phyloP scores from a whole-genome alignment of 2,113 vertebrate species.

The Steatornis caripensis region DNA sequence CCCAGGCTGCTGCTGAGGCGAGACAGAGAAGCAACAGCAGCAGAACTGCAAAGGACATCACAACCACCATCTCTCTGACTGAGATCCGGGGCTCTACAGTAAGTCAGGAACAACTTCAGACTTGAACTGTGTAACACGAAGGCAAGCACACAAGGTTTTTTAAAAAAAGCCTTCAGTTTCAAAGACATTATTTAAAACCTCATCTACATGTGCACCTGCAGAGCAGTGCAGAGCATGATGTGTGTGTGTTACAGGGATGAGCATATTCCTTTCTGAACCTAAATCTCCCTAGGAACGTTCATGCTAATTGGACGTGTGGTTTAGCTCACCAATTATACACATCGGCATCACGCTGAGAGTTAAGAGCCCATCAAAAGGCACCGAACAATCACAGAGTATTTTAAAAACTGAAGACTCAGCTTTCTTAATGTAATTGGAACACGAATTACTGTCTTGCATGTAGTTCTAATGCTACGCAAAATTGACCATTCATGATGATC shows the following conservation, averaged over 20 bases:
- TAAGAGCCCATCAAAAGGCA: background rate
- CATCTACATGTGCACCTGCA: background rate
- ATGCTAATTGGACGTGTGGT: accelerated
- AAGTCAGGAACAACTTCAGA: background rate
- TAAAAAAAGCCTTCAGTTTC: background rate
- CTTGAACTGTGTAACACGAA: accelerated
- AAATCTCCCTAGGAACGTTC: background rate
- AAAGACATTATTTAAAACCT: background rate
- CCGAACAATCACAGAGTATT: background rate
- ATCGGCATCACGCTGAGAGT: background rate
- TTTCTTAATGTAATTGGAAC: background rate
- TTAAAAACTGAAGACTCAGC: background rate
- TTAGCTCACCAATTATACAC: background rate
- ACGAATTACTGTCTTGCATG: background rate
- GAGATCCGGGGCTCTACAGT: background rate
- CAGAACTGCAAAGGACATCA: background rate
- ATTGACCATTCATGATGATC: background rate
- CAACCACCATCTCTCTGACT: background rate
- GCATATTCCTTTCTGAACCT: background rate
- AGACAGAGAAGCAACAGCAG: background rate
- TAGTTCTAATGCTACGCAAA: background rate
- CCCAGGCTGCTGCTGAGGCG: background rate
- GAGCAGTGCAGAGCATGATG: background rate
- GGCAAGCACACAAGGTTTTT: background rate
- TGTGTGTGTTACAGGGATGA: background rate